phyloP scores from a whole-genome alignment of 2,888 invertebrate genomes.

The Cerceris rybyensis region DNA sequence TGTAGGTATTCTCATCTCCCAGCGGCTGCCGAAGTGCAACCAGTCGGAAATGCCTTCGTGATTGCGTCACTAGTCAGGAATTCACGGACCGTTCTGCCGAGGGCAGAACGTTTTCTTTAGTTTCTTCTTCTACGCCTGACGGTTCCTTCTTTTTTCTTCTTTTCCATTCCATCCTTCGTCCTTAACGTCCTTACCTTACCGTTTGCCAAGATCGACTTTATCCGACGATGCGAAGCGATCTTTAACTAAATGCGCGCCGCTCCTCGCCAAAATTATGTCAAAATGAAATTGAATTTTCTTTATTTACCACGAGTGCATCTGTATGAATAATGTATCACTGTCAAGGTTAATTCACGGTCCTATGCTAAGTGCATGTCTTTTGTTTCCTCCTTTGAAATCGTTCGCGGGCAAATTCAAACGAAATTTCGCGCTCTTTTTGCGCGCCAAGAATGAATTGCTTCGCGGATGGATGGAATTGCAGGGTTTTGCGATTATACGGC shows the following conservation, averaged over 20 bases:
- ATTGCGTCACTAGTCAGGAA: conserved; percentile 79
- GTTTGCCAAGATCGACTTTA: neutral
- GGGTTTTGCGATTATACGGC: neutral
- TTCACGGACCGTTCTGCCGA: conserved; percentile 72
- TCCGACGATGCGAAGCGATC: neutral
- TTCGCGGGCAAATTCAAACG: too few relatives aligned
- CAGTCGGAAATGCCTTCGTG: conserved; percentile 80
- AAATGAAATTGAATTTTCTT: neutral
- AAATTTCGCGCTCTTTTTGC: neutral
- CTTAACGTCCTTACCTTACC: conserved; percentile 14
- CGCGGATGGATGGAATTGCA: neutral
- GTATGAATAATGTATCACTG: too few relatives aligned
- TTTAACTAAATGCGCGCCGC: neutral
- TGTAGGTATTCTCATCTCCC: conserved; percentile 62
- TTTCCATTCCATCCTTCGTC: conserved; percentile 29
- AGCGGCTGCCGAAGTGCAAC: conserved; percentile 75
- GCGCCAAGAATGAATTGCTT: neutral
- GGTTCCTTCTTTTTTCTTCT: conserved; percentile 23
- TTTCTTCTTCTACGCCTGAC: conserved; percentile 53
- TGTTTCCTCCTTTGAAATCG: too few relatives aligned
- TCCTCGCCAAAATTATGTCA: neutral
- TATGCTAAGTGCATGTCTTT: too few relatives aligned
- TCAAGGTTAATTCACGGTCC: too few relatives aligned
- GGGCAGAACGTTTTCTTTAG: conserved; percentile 59
- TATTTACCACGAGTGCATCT: neutral